phyloP scores from a whole-genome alignment of 2,113 vertebrate genomes.

The Colius striatus region DNA sequence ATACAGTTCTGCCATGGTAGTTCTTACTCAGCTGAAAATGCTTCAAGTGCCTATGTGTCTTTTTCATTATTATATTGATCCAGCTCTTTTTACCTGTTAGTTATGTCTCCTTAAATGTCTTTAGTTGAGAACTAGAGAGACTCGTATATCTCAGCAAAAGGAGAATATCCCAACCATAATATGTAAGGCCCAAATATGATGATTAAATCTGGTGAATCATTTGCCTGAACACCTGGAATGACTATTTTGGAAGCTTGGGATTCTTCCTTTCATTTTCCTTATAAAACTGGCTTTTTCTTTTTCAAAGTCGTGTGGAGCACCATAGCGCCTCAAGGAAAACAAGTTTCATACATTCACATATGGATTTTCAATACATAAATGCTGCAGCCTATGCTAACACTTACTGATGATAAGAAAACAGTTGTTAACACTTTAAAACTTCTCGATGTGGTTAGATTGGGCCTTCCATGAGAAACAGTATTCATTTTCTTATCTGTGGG shows the following conservation, averaged over 20 bases:
- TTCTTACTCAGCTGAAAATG: background rate
- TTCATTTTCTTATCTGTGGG: background rate
- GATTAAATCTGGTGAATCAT: background rate
- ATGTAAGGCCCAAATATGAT: background rate
- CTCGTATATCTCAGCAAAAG: slow-evolving; percentile 13
- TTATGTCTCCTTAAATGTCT: background rate
- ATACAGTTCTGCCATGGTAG: background rate
- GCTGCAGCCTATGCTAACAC: background rate
- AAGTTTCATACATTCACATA: background rate
- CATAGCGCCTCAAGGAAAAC: slow-evolving; percentile 6
- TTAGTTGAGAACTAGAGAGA: background rate
- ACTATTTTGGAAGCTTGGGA: background rate
- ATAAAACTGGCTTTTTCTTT: background rate
- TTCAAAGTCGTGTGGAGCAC: background rate
- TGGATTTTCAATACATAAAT: background rate
- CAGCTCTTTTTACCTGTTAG: background rate
- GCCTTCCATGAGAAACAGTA: background rate
- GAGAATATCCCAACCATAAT: background rate
- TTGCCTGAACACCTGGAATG: background rate
- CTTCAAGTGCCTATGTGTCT: background rate
- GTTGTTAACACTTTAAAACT: background rate
- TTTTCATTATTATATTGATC: background rate
- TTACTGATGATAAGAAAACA: background rate
- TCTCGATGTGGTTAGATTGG: background rate
- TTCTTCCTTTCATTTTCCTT: background rate